Evolutionary conservation across 1,140 invertebrate species (phyloP).

Genomic region (Bombus haemorrhoidalis): DNA sequence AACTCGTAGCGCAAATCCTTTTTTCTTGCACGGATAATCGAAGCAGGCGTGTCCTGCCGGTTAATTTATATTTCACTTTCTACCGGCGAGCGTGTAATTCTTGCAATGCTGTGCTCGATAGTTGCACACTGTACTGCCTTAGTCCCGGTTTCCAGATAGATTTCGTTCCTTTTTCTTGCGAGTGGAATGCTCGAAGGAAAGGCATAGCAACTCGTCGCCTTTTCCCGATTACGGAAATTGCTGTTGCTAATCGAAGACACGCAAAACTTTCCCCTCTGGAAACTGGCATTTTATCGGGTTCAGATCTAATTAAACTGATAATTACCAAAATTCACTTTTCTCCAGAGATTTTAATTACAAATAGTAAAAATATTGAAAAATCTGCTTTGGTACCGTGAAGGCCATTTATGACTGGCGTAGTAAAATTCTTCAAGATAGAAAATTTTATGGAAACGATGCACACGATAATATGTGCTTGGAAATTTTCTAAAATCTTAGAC

Average conservation of each 20-base stretch:
- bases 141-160: conserved; percentile 29
- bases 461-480: too few relatives aligned
- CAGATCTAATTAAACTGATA: background rate
- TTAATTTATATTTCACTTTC: conserved; percentile 70
- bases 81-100: conserved; percentile 47
- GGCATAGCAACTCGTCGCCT: conserved; percentile 37
- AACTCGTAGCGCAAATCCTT: background rate
- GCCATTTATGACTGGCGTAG: too few relatives aligned
- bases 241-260: conserved; percentile 47
- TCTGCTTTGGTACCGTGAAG: too few relatives aligned
- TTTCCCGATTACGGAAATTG: conserved; percentile 56
- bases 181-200: conserved; percentile 47
- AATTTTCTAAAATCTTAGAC: too few relatives aligned
- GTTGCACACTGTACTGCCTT: conserved; percentile 1
- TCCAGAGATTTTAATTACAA: background rate
- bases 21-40: conserved; percentile 33
- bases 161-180: conserved; percentile 41
- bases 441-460: too few relatives aligned
- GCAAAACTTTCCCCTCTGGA: conserved; percentile 42
- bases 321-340: background rate
- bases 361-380: too few relatives aligned
- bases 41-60: conserved; percentile 37
- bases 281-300: background rate
- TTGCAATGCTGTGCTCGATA: conserved; percentile 24
- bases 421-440: too few relatives aligned